Conservation (phyloP, 2,888 invertebrate genomes). For the Diarsia mendica region DNA sequence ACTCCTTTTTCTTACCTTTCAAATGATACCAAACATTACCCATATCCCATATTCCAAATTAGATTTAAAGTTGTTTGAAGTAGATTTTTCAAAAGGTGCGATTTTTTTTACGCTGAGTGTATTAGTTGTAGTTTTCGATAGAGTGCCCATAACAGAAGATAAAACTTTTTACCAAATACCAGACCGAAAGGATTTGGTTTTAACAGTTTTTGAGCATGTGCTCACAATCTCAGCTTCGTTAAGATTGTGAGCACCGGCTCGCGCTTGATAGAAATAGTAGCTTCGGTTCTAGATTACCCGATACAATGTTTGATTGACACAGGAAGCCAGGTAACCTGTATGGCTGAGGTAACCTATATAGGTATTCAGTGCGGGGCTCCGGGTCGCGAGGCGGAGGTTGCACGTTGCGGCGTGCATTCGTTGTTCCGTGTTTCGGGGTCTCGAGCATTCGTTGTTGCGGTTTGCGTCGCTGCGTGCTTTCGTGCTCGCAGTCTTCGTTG, state of each 20-base stretch:
- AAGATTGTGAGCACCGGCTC: background rate
- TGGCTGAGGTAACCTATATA: background rate
- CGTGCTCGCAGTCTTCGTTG: too few relatives aligned
- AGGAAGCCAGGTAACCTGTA: conserved; percentile 8
- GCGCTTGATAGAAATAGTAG: background rate
- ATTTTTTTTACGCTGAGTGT: background rate
- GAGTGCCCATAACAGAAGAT: background rate
- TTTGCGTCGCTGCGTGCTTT: too few relatives aligned
- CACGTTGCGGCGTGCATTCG: too few relatives aligned
- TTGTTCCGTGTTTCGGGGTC: too few relatives aligned
- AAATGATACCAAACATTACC: too few relatives aligned
- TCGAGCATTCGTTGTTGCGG: too few relatives aligned
- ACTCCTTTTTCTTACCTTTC: too few relatives aligned
- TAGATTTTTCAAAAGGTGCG: too few relatives aligned
- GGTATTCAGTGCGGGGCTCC: too few relatives aligned
- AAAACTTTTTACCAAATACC: background rate
- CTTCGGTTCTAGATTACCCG: background rate
- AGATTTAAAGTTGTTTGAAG: too few relatives aligned
- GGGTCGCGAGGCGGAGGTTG: too few relatives aligned
- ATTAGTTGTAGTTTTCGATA: background rate
- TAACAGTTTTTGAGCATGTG: conserved; percentile 1
- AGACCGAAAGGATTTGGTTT: background rate
- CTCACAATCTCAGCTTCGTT: background rate
- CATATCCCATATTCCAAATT: too few relatives aligned
- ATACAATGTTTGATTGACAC: background rate